Percentiles rank a stretch among this genome's conserved stretches.
phyloP scores from a whole-genome alignment of 2,888 invertebrate genomes.

The Meliscaeva auricollis region DNA sequence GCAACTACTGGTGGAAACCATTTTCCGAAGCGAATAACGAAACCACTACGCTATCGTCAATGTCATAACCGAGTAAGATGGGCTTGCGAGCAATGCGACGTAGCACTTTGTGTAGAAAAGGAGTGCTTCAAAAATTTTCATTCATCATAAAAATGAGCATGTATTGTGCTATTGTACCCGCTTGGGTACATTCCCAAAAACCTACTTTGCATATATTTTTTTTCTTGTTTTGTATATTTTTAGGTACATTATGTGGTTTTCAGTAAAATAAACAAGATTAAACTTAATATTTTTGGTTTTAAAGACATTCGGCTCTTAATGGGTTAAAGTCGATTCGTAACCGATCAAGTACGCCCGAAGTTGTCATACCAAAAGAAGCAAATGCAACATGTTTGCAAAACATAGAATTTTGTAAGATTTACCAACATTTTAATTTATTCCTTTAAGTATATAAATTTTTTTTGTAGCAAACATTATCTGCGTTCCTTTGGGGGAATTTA shows the following conservation, averaged over 20 bases:
- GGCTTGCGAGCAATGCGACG: slow-evolving; percentile 17
- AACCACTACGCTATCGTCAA: slow-evolving; percentile 48
- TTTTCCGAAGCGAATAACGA: slow-evolving; percentile 60
- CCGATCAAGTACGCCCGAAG: too few species aligned
- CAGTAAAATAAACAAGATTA: slow-evolving; percentile 10
- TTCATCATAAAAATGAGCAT: slow-evolving; percentile 11
- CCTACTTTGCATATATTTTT: not conserved
- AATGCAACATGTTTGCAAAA: too few species aligned
- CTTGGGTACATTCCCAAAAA: slow-evolving; percentile 3
- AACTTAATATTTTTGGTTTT: slow-evolving; percentile 20
- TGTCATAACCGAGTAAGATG: slow-evolving; percentile 69
- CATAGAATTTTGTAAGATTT: too few species aligned
- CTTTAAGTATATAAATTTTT: too few species aligned
- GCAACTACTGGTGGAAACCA: slow-evolving; percentile 55
- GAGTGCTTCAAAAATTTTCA: slow-evolving; percentile 11
- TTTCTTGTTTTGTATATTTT: not conserved
- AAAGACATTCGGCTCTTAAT: slow-evolving; percentile 22
- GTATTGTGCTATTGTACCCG: slow-evolving; percentile 14
- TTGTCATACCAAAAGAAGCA: too few species aligned
- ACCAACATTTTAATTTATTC: too few species aligned
- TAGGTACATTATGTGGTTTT: slow-evolving; percentile 22
- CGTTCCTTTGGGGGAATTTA: too few species aligned
- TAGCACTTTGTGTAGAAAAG: slow-evolving; percentile 17
- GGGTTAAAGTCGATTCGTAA: not conserved
- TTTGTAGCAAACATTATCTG: too few species aligned